Evolutionary conservation across 2,113 vertebrate genomes (phyloP).

Genomic region (Pipa parva): DNA sequence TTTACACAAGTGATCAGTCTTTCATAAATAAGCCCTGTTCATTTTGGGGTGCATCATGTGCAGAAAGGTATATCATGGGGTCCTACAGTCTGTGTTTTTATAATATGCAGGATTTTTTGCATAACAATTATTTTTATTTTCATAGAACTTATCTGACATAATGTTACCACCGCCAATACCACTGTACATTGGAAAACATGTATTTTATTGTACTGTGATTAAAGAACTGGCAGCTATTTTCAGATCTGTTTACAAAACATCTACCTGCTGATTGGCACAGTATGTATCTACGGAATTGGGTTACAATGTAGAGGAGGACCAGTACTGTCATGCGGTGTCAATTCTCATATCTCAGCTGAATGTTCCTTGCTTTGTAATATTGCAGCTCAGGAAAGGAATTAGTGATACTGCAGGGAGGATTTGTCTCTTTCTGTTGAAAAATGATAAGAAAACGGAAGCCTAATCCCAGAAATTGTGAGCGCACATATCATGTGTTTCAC

Average conservation of each 20-base stretch:
- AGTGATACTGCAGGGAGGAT: constrained; percentile 48
- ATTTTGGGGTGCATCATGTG: too few relatives aligned
- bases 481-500: constrained; percentile 69
- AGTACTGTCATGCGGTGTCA: background rate
- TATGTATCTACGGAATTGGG: background rate
- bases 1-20: too few relatives aligned
- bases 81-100: too few relatives aligned
- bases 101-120: too few relatives aligned
- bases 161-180: too few relatives aligned
- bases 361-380: background rate
- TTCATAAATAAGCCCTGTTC: too few relatives aligned
- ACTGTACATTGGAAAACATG: background rate
- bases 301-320: background rate
- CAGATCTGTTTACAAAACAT: background rate
- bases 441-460: constrained; percentile 72
- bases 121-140: too few relatives aligned
- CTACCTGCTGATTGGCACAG: background rate
- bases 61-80: too few relatives aligned
- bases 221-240: background rate
- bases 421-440: constrained; percentile 73
- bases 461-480: constrained; percentile 71
- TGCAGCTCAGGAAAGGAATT: background rate
- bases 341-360: background rate
- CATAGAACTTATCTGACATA: too few relatives aligned
- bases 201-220: background rate